Evolutionary conservation across 2,113 vertebrate species (phyloP), one percentile per base, ranked within the genome.

Genomic region (Echinops telfairi): DNA sequence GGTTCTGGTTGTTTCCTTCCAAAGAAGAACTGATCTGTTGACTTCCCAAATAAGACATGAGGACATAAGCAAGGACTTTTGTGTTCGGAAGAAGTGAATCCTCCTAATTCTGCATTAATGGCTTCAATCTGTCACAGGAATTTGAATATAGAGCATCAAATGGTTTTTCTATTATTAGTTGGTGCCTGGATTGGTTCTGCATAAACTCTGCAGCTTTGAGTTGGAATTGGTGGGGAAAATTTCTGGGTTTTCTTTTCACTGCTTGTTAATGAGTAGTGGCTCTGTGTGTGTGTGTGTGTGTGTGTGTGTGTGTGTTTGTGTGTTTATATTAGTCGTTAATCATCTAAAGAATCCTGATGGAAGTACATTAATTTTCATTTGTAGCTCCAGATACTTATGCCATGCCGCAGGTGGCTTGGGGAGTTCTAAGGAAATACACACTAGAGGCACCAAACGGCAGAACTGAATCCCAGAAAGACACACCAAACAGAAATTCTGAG

Each of bases 11-110:
- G 31, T 92, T 90, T 95, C 68, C 38, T 94, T 90, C 82, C 62
- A 93, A 92, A 92, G 36, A 85, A 80, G 36, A 22, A 58, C 58
- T 95, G 86, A 93, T 90, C 88, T 95, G 90, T 94, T 94, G 93
- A 90, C 83, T 92, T 94, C 58, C 60, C 86, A 93, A 93, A 92
- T 84, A 92, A 94, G 76, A 93, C 29, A 29, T 84, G 88, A 92
- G 53, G 31, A 91, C 78, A 75, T 71, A 95, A 80, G 81, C 57
- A 93, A 86, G 92, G 33, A 90, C 83, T 88, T 80, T 92, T 95
- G 93, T 86, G 71, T 90, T 88, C 86, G 58, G 7, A 96, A 94
- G 91, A 73, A 94, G 91, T 82, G 79, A 75, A 82, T 95, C 93
- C 70, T 91, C 47, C 68, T 86, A 83, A 95, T 57, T 91, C 23